A percentile compares a stretch with the other conserved stretches of the same genome.
phyloP scores from a whole-genome alignment of 2,113 vertebrate species.

The Crotalus horridus region DNA sequence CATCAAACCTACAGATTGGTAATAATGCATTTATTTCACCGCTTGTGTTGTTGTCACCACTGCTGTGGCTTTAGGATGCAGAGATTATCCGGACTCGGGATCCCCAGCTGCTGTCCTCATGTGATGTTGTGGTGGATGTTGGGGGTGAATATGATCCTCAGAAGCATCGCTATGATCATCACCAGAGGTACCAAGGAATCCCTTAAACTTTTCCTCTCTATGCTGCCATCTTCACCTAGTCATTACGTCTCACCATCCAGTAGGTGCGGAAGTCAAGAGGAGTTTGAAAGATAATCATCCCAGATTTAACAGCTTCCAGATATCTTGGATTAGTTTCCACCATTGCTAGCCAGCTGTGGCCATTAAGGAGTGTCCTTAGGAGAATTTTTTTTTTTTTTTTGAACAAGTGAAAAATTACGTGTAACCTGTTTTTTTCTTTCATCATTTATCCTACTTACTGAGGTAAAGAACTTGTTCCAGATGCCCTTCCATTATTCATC shows the following conservation, averaged over 20 bases:
- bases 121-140: constrained; percentile 91
- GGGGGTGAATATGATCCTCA: constrained; percentile 87
- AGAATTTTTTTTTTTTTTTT: background rate
- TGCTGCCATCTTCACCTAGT: background rate
- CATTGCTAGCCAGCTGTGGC: background rate
- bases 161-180: constrained; percentile 89
- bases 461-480: background rate
- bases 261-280: background rate
- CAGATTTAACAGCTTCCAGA: background rate
- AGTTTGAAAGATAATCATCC: background rate
- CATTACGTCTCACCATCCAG: background rate
- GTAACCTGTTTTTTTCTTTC: background rate
- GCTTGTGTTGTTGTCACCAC: background rate
- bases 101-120: constrained; percentile 71
- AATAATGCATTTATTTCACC: background rate
- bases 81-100: constrained; percentile 87
- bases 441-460: background rate
- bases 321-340: background rate
- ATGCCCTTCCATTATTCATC: background rate
- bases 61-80: constrained; percentile 71
- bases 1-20: background rate
- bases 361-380: background rate
- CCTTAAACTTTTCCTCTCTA: background rate
- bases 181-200: constrained; percentile 82
- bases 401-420: background rate